Evolutionary conservation across 2,888 invertebrate species (phyloP).

Genomic region (Chloroclystis v-ata): DNA sequence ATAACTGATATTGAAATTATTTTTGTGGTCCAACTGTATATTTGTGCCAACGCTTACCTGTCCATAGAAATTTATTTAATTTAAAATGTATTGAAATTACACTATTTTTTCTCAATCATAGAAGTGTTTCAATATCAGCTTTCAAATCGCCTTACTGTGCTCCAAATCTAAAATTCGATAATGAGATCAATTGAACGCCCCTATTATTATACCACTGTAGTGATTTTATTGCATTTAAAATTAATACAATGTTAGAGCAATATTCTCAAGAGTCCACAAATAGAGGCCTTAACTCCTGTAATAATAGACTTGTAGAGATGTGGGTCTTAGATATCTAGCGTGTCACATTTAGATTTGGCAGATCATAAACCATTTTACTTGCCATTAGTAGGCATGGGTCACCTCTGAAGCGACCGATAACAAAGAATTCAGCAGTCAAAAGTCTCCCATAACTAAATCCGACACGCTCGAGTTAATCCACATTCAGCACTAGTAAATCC

Average conservation of each 20-base stretch:
- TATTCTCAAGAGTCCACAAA: constrained; percentile 1
- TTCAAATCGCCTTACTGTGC: constrained; percentile 38
- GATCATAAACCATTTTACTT: too few relatives aligned
- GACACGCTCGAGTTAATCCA: too few relatives aligned
- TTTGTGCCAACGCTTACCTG: not conserved
- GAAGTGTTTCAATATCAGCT: constrained; percentile 24
- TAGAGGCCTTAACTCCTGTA: constrained; percentile 1
- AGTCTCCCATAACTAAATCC: too few relatives aligned
- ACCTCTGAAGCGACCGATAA: too few relatives aligned
- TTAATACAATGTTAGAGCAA: constrained; percentile 10
- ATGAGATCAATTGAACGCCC: constrained; percentile 17
- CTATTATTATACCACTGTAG: constrained; percentile 24
- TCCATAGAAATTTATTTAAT: not conserved
- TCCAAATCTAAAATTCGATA: constrained; percentile 29
- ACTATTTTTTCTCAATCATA: not conserved
- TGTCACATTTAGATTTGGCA: too few relatives aligned
- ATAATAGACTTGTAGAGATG: not conserved
- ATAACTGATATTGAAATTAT: constrained; percentile 33
- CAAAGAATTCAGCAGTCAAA: too few relatives aligned
- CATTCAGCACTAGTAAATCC: too few relatives aligned
- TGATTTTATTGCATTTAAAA: constrained; percentile 49
- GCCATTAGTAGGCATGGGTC: too few relatives aligned
- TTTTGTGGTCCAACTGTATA: constrained; percentile 14
- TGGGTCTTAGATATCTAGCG: too few relatives aligned
- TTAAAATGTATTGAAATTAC: too few relatives aligned